Evolutionary conservation across 1,140 invertebrate species (phyloP).

Genomic region (Bombus polaris): DNA sequence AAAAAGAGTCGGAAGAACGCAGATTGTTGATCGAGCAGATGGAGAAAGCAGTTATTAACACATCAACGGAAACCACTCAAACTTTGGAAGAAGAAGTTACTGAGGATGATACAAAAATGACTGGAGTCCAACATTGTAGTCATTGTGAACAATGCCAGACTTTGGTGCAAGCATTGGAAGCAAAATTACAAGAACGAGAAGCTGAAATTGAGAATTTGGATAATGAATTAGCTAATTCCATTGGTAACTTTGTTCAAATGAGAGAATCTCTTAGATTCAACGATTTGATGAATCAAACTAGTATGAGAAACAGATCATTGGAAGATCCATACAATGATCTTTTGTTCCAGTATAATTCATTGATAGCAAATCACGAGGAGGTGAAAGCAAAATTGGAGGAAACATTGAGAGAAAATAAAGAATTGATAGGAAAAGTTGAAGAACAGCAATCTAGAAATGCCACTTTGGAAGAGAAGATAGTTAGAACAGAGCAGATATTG

Average conservation of each 20-base stretch:
- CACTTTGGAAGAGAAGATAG: slow-evolving; percentile 75
- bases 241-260: slow-evolving; percentile 81
- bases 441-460: slow-evolving; percentile 79
- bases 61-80: slow-evolving; percentile 50
- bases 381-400: slow-evolving; percentile 83
- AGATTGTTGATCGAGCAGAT: slow-evolving; percentile 69
- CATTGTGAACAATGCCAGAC: slow-evolving; percentile 73
- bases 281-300: slow-evolving; percentile 59
- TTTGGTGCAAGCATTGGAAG: slow-evolving; percentile 78
- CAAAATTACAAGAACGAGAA: slow-evolving; percentile 88
- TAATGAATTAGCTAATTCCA: slow-evolving; percentile 86
- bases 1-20: slow-evolving; percentile 77
- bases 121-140: slow-evolving; percentile 58
- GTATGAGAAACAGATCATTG: slow-evolving; percentile 43
- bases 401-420: slow-evolving; percentile 84
- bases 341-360: slow-evolving; percentile 69
- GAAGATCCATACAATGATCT: slow-evolving; percentile 73
- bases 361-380: slow-evolving; percentile 84
- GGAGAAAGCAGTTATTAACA: slow-evolving; percentile 57
- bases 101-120: slow-evolving; percentile 22
- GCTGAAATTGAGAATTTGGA: slow-evolving; percentile 89
- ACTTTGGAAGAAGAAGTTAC: slow-evolving; percentile 44
- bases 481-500: slow-evolving; percentile 74
- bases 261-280: slow-evolving; percentile 70
- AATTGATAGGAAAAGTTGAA: slow-evolving; percentile 82